These are phyloP conservation scores for Drosophila meridiana DNA, from an alignment of 2,888 invertebrate genomes.

Conservation along the genomic window DNA sequence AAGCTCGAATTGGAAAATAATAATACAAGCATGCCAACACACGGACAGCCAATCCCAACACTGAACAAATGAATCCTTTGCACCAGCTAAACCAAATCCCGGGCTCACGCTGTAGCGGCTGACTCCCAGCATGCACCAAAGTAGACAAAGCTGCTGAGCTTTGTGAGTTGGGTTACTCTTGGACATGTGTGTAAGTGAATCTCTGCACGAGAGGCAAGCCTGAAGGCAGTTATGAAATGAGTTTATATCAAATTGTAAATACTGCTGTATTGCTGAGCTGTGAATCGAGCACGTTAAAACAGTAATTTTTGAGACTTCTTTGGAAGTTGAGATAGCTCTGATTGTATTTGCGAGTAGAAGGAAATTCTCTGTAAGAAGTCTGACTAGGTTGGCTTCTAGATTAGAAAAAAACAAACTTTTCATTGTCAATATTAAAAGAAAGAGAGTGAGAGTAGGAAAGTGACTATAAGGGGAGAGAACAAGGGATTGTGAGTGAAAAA, in stretches of 20 bases:
- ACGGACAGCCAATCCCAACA: background rate
- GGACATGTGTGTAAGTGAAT: background rate
- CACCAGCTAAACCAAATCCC: constrained; percentile 33
- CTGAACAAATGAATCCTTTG: constrained; percentile 34
- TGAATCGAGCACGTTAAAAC: background rate
- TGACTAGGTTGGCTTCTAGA: background rate
- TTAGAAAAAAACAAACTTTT: background rate
- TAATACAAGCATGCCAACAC: constrained; percentile 32
- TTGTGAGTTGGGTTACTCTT: constrained; percentile 21
- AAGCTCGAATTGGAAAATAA: constrained; percentile 21
- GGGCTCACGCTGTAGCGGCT: constrained; percentile 20
- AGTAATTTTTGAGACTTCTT: background rate
- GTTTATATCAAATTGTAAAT: background rate
- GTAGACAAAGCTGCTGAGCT: background rate
- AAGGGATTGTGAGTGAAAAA: background rate
- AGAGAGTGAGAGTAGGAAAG: background rate
- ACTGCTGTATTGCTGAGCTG: background rate
- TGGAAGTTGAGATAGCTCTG: background rate
- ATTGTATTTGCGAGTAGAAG: background rate
- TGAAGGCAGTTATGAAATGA: background rate
- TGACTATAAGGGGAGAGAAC: background rate
- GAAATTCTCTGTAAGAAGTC: background rate
- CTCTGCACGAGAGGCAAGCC: background rate
- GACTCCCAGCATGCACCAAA: constrained; percentile 21
- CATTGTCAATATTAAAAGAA: too few relatives aligned